Evolutionary conservation across 2,797 vertebrate species (phyloP).

Genomic region (Pantherophis alleghaniensis): DNA sequence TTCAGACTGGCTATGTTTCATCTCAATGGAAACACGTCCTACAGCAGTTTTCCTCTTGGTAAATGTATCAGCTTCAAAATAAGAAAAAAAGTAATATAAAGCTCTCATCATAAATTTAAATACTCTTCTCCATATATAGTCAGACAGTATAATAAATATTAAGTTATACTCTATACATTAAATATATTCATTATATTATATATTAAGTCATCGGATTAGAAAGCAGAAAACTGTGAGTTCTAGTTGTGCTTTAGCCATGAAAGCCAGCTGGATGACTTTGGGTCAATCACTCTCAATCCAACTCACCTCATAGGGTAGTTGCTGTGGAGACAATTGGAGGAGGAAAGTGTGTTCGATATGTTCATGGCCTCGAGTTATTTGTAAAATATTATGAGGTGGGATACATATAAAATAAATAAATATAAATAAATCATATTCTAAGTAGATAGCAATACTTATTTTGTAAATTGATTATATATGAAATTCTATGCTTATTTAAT

Average conservation of each 20-base stretch:
- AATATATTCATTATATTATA: not conserved
- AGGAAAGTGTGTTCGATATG: not conserved
- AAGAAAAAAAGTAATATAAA: not conserved
- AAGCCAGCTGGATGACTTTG: not conserved
- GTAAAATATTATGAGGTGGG: not conserved
- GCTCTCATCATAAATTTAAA: not conserved
- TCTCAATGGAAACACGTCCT: not conserved
- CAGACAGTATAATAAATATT: not conserved
- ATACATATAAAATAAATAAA: not conserved
- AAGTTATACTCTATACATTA: not conserved
- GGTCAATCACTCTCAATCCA: not conserved
- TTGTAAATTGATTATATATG: not conserved
- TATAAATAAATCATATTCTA: not conserved
- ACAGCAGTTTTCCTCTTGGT: slow-evolving; percentile 13
- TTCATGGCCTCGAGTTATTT: no score
- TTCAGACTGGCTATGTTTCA: not conserved
- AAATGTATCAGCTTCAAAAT: slow-evolving; percentile 32
- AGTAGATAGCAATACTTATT: not conserved
- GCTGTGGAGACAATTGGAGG: not conserved
- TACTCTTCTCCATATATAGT: not conserved
- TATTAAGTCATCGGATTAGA: not conserved
- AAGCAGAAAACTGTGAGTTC: not conserved
- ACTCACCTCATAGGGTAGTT: not conserved
- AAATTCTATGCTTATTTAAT: not conserved
- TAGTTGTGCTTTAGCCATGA: not conserved